Evolutionary conservation across 1,140 invertebrate species (phyloP).

Genomic region (Drosophila orosa): DNA sequence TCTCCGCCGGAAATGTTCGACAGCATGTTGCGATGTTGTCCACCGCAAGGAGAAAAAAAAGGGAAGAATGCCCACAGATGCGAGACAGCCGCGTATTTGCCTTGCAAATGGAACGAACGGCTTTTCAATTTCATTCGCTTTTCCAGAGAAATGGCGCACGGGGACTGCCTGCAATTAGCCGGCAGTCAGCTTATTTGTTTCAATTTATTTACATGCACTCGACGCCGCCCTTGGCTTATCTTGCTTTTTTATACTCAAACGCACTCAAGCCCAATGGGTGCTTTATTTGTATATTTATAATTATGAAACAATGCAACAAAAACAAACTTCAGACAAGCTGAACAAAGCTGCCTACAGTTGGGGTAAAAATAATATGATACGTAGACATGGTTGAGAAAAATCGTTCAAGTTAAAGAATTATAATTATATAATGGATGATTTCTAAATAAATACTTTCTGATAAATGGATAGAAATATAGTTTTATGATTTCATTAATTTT

Average conservation of each 20-base stretch:
- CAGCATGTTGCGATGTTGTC: constrained; percentile 77
- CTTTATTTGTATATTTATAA: constrained; percentile 46
- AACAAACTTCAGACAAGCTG: constrained; percentile 48
- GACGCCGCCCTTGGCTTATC: constrained; percentile 55
- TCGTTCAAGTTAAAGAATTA: too few relatives aligned
- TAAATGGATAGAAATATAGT: neutral
- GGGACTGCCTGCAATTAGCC: constrained; percentile 66
- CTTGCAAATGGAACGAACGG: constrained; percentile 59
- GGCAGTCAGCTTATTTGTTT: constrained; percentile 70
- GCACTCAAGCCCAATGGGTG: constrained; percentile 46
- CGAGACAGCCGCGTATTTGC: constrained; percentile 42
- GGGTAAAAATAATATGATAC: neutral
- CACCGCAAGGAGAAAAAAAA: constrained; percentile 26
- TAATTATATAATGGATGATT: too few relatives aligned
- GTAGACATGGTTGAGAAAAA: neutral
- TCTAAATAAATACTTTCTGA: neutral
- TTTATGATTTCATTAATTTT: neutral
- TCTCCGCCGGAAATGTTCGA: constrained; percentile 76
- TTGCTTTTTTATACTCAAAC: constrained; percentile 74
- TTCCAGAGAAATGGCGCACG: neutral
- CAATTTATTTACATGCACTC: constrained; percentile 70
- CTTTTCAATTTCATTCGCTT: constrained; percentile 55
- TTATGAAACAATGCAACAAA: constrained; percentile 45
- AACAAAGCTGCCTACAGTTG: constrained; percentile 11
- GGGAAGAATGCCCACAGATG: neutral